phyloP scores from a whole-genome alignment of 2,888 invertebrate species.

The Agrotis exclamationis region DNA sequence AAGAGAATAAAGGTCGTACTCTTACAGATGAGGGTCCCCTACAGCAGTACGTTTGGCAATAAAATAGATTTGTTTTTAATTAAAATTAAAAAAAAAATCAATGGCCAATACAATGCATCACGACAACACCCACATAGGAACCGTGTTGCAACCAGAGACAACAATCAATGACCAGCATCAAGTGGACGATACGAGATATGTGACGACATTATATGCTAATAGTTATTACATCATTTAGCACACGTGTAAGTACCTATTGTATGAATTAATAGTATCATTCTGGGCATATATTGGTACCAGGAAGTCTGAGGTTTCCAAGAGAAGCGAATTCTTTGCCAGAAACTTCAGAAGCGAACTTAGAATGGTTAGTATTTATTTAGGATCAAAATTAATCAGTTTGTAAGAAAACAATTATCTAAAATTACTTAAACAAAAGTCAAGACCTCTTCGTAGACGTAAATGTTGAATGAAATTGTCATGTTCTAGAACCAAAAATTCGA shows the following conservation, averaged over 20 bases:
- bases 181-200: conserved; percentile 51
- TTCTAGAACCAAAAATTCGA: not conserved
- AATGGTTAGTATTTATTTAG: too few relatives aligned
- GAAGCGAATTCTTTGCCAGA: not conserved
- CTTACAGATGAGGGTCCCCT: too few relatives aligned
- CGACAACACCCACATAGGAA: conserved; percentile 48
- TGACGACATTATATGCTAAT: conserved; percentile 36
- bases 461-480: not conserved
- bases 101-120: conserved; percentile 44
- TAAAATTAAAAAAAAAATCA: not conserved
- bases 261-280: conserved; percentile 17
- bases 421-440: too few relatives aligned
- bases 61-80: too few relatives aligned
- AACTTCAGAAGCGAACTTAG: not conserved
- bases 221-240: conserved; percentile 56
- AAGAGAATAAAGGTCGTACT: too few relatives aligned
- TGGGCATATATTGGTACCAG: not conserved
- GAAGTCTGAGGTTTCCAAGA: not conserved
- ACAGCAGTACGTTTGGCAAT: too few relatives aligned
- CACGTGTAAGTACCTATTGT: conserved; percentile 28
- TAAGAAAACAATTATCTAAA: too few relatives aligned
- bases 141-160: conserved; percentile 61
- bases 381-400: too few relatives aligned
- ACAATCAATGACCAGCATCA: conserved; percentile 51
- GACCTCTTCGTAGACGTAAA: too few relatives aligned